Evolutionary conservation across 1,140 invertebrate species (phyloP).

Genomic region (Drosophila trapezifrons): DNA sequence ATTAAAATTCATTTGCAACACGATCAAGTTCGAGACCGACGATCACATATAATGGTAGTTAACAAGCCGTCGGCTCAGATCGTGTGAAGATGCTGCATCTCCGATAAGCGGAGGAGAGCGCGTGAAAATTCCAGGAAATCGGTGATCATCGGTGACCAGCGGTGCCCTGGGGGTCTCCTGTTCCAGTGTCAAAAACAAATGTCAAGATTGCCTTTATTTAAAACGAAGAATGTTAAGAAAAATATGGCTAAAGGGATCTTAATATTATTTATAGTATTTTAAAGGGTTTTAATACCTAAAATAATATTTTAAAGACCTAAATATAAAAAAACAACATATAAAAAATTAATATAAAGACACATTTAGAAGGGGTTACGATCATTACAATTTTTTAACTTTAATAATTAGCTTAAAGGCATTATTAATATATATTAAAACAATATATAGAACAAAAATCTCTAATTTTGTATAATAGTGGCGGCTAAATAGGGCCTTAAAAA

Average conservation of each 20-base stretch:
- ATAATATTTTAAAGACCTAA: too few relatives aligned
- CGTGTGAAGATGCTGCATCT: conserved; percentile 74
- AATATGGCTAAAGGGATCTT: too few relatives aligned
- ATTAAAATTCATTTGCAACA: conserved; percentile 82
- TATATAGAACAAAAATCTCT: too few relatives aligned
- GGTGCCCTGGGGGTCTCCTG: conserved; percentile 30
- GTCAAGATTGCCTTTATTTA: conserved; percentile 39
- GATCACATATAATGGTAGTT: conserved; percentile 48
- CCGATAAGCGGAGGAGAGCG: conserved; percentile 58
- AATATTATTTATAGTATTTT: neutral
- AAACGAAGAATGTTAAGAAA: neutral
- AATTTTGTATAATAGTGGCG: too few relatives aligned
- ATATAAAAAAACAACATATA: too few relatives aligned
- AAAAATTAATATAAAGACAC: too few relatives aligned
- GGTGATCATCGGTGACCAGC: conserved; percentile 38
- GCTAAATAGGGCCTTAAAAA: too few relatives aligned
- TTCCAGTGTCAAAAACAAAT: conserved; percentile 72
- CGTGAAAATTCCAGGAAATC: conserved; percentile 76
- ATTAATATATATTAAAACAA: too few relatives aligned
- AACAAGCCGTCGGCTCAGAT: conserved; percentile 72
- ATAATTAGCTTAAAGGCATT: too few relatives aligned
- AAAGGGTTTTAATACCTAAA: too few relatives aligned
- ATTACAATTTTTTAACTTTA: too few relatives aligned
- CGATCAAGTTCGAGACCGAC: conserved; percentile 20
- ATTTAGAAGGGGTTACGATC: too few relatives aligned